phyloP scores from a whole-genome alignment of 2,888 invertebrate genomes.

The Itoplectis maculator region DNA sequence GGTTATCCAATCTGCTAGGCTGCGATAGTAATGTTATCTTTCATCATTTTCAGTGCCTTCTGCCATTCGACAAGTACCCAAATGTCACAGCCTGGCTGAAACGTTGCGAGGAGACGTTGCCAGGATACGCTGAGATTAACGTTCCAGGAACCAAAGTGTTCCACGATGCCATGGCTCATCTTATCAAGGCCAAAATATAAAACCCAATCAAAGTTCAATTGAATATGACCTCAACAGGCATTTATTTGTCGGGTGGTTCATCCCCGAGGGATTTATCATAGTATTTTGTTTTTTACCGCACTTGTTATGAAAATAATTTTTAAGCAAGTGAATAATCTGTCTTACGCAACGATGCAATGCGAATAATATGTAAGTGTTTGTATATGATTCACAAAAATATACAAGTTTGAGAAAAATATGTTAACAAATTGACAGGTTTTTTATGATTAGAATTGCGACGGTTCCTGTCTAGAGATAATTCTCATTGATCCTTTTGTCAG shows the following conservation, averaged over 20 bases:
- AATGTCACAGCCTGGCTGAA: conserved; percentile 88
- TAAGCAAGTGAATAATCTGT: not conserved
- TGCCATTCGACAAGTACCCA: conserved; percentile 82
- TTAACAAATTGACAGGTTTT: too few species aligned
- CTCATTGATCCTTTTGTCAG: too few species aligned
- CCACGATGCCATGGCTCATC: not conserved
- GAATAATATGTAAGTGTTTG: not conserved
- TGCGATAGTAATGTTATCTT: too few species aligned
- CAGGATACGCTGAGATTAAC: conserved; percentile 82
- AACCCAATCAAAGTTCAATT: not conserved
- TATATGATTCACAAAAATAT: not conserved
- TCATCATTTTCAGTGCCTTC: conserved; percentile 62
- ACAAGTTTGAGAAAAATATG: not conserved
- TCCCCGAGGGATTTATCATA: not conserved
- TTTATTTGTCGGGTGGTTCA: not conserved
- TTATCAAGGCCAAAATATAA: conserved; percentile 6
- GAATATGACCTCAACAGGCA: not conserved
- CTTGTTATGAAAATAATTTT: not conserved
- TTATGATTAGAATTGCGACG: too few species aligned
- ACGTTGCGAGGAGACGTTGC: conserved; percentile 86
- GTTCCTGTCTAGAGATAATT: too few species aligned
- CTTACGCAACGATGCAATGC: not conserved
- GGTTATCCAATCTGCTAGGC: too few species aligned
- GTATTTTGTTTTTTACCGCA: not conserved
- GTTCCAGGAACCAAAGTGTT: conserved; percentile 60